Evolutionary conservation across 2,797 vertebrate genomes (phyloP), one percentile per base, ranked within the genome.

Genomic region (Falco cherrug): DNA sequence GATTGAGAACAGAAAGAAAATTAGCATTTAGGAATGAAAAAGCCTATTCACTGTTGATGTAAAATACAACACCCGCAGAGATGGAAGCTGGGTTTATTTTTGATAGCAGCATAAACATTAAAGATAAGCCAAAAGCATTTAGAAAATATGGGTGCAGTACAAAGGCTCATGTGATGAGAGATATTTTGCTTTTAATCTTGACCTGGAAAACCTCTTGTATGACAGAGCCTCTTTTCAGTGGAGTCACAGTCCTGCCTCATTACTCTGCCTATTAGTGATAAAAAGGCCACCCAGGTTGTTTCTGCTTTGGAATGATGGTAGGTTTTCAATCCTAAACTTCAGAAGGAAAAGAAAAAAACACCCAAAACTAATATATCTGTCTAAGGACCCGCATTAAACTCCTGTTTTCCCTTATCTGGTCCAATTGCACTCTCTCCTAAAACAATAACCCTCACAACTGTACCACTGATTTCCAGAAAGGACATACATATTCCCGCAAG

Each of bases 1-100:
- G 90, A 95, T 51, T 95, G 89, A 86, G 95, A 96, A 85, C 69
- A 89, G 87, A 93, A 87, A 96, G 71, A 92, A 96, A 93, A 96
- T 88, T 91, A 97, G 91, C 93, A 96, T 92, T 92, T 73, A 86
- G 79, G 79, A 95, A 93, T 79, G 56, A 97, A 97, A 94, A 93
- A 95, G 90, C 90, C 92, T 84, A 93, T 95, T 95, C 82, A 96
- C 25, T 96, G 92, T 86, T 93, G 95, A 88, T 95, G 90, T 81
- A 93, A 84, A 89, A 86, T 92, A 70, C 84, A 96, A 76, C 90
- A 96, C 97, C 92, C 79, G 2, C 84, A 53, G 93, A 95, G 95
- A 95, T 69, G 67, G 89, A 96, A 97, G 94, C 92, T 84, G 84
- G 33, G 89, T 96, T 97, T 97, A 95, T 96, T 97, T 96, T 92